These are phyloP conservation scores for Holotrichia oblita DNA, from an alignment of 1,140 invertebrate genomes.

Conservation along the genomic window DNA sequence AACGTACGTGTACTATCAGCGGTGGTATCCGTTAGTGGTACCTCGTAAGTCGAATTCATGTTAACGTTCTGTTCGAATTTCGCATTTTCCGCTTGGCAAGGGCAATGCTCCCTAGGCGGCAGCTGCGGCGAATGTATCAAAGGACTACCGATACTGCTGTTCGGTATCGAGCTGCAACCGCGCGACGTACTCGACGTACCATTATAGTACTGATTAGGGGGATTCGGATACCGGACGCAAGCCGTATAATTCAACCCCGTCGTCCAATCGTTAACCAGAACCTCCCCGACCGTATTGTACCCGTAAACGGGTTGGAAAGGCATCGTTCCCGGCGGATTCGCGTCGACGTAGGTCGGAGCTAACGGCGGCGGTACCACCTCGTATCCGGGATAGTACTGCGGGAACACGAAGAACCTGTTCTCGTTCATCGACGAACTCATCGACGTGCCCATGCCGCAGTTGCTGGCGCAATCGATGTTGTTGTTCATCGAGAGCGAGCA, in stretches of 20 bases:
- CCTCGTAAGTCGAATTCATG: background rate
- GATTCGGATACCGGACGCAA: slow-evolving; percentile 16
- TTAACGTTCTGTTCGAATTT: slow-evolving; percentile 41
- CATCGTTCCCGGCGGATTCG: background rate
- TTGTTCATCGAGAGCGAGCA: slow-evolving; percentile 13
- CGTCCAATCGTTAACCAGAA: slow-evolving; percentile 29
- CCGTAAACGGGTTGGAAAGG: background rate
- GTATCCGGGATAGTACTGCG: slow-evolving; percentile 54
- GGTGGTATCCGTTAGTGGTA: background rate
- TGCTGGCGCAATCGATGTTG: background rate
- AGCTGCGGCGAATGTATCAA: slow-evolving; percentile 19
- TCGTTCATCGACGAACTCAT: slow-evolving; percentile 33
- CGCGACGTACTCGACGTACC: background rate
- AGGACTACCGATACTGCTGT: slow-evolving; percentile 38
- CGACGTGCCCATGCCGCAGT: background rate
- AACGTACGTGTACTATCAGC: background rate
- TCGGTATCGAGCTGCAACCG: slow-evolving; percentile 12
- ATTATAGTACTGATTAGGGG: slow-evolving; percentile 1
- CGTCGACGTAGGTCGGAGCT: background rate
- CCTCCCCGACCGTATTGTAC: slow-evolving; percentile 10
- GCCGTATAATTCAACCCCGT: slow-evolving; percentile 25
- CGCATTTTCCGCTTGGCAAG: background rate
- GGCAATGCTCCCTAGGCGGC: background rate
- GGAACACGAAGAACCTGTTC: slow-evolving; percentile 56
- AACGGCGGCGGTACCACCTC: slow-evolving; percentile 49